Evolutionary conservation across 2,888 invertebrate genomes (phyloP).

Genomic region (Caenorhabditis angaria): DNA sequence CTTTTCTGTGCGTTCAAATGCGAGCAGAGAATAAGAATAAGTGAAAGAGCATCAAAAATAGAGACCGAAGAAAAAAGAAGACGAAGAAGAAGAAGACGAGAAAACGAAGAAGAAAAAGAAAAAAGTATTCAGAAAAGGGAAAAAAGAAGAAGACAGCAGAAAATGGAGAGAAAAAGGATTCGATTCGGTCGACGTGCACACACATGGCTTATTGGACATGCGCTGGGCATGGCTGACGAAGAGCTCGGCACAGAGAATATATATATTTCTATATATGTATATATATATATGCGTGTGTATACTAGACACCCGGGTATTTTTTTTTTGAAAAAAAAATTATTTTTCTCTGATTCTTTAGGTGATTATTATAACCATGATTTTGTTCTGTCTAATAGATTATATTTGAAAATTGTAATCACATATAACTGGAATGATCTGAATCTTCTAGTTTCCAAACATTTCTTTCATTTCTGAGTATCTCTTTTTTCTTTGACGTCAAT

Average conservation of each 20-base stretch:
- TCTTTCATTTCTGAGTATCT: too few relatives aligned
- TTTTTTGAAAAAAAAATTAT: background rate
- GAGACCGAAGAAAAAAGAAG: slow-evolving; percentile 1
- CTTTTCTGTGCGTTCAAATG: background rate
- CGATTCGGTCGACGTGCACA: slow-evolving; percentile 11
- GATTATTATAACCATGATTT: too few relatives aligned
- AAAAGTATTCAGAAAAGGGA: slow-evolving; percentile 7
- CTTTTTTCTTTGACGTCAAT: background rate
- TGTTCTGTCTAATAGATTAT: too few relatives aligned
- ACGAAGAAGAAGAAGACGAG: slow-evolving; percentile 10
- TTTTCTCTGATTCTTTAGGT: too few relatives aligned
- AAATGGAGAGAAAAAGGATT: slow-evolving; percentile 21
- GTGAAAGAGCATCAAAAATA: slow-evolving; percentile 4
- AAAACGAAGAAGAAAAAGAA: background rate
- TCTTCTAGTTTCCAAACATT: too few relatives aligned
- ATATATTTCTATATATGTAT: background rate
- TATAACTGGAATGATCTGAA: too few relatives aligned
- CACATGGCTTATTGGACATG: slow-evolving; percentile 38
- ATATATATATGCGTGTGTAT: background rate
- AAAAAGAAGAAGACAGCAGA: background rate
- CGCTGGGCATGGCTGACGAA: slow-evolving; percentile 19
- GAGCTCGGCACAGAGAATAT: slow-evolving; percentile 1
- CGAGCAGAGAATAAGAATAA: slow-evolving; percentile 3
- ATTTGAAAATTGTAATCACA: too few relatives aligned
- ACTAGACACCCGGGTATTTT: slow-evolving; percentile 1